These are phyloP conservation scores for Sebastes matsubarae DNA, from an alignment of 2,797 vertebrate species.

Conservation along the genomic window DNA sequence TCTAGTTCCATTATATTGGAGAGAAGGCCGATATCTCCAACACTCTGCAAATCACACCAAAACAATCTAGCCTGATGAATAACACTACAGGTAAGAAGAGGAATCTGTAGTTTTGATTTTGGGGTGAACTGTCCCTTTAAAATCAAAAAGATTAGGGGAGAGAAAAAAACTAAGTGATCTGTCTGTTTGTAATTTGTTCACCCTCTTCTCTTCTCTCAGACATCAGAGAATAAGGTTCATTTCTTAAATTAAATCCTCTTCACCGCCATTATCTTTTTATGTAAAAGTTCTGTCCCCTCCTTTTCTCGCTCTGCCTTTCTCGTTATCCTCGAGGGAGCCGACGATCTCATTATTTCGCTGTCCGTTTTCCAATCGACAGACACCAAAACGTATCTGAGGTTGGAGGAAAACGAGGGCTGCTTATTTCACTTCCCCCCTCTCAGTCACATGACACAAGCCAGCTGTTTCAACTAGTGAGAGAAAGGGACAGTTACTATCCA, in stretches of 20 bases:
- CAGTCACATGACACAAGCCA: slow-evolving; percentile 63
- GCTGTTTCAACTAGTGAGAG: slow-evolving; percentile 65
- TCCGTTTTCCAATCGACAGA: not conserved
- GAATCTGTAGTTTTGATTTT: not conserved
- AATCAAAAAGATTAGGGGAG: not conserved
- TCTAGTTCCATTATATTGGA: no score
- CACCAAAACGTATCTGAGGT: slow-evolving; percentile 59
- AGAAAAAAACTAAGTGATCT: slow-evolving; percentile 33
- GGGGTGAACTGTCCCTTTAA: not conserved
- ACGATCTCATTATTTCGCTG: not conserved
- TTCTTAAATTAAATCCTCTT: slow-evolving; percentile 52
- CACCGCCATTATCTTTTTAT: not conserved
- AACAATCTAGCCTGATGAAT: not conserved
- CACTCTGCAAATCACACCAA: not conserved
- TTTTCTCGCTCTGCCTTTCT: not conserved
- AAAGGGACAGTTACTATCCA: slow-evolving; percentile 52
- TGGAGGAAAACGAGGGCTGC: slow-evolving; percentile 11
- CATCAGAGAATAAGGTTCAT: not conserved
- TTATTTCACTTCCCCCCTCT: slow-evolving; percentile 31
- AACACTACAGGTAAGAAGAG: not conserved
- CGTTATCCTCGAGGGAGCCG: not conserved
- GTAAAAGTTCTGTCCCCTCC: slow-evolving; percentile 19
- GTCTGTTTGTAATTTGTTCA: slow-evolving; percentile 31
- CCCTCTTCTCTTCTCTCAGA: slow-evolving; percentile 8
- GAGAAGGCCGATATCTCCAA: not conserved